Conservation (phyloP, 2,113 vertebrate species). For the Labeo catla region DNA sequence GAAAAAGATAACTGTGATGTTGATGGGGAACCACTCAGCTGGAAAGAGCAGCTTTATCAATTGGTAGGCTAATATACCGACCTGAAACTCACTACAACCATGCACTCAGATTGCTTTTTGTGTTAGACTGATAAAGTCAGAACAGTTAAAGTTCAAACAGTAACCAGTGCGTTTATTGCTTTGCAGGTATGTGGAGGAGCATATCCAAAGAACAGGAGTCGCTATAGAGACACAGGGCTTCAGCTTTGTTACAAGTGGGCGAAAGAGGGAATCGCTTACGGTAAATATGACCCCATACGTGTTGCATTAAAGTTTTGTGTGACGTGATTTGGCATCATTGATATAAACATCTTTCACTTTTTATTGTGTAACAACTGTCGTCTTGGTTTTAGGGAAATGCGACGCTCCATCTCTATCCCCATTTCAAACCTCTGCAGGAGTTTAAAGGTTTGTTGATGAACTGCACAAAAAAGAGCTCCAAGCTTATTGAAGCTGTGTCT, state of each 20-base stretch:
- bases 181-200: conserved; percentile 84
- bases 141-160: neutral
- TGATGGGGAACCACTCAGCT: conserved; percentile 86
- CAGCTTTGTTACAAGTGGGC: conserved; percentile 83
- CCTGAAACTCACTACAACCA: neutral
- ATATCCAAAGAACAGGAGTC: conserved; percentile 85
- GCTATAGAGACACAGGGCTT: conserved; percentile 87
- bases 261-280: conserved; percentile 84
- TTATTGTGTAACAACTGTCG: neutral
- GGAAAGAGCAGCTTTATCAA: conserved; percentile 88
- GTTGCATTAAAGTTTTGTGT: neutral
- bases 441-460: conserved; percentile 77
- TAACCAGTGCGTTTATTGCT: neutral
- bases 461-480: neutral
- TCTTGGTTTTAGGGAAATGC: conserved; percentile 78
- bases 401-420: conserved; percentile 83
- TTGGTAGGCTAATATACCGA: conserved; percentile 69
- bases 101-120: neutral
- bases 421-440: conserved; percentile 81
- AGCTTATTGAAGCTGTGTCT: neutral
- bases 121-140: neutral
- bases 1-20: conserved; percentile 84
- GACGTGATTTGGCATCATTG: neutral
- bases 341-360: neutral
- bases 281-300: conserved; percentile 66